Evolutionary conservation across 2,113 vertebrate species (phyloP), one percentile per base, ranked within the genome.

Genomic region (Oxyruncus cristatus): DNA sequence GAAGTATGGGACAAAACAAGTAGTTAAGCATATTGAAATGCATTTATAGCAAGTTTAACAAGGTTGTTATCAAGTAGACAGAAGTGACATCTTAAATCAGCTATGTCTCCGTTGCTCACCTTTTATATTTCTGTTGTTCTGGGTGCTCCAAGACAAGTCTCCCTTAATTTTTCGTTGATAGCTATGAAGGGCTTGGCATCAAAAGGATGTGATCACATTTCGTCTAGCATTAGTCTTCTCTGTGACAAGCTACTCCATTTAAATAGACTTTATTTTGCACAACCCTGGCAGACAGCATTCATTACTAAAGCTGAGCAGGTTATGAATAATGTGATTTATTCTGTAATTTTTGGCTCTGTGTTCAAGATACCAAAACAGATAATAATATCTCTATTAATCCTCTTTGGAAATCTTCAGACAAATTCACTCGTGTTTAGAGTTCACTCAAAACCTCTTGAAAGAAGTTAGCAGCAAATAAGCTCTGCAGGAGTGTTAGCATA

Each of bases 301-400:
- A 53, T 83, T 94, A 85, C 63, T 27, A 74, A 42, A 92, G 68
- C 76, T 0, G 2, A 88, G 47, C 16, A 74, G 92, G 72, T 93
- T 90, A 74, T 80, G 59, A 90, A 92, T 84, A 93, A 91, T 32
- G 72, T 81, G 92, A 96, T 93, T 93, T 96, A 94, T 78, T 85
- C 75, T 35, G 24, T 66, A 90, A 74, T 59, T 95, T 93, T 75
- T 86, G 59, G 52, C 61, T 32, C 68, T 88, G 83, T 68, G 39
- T 49, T 95, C 37, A 61, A 94, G 85, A 95, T 56, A 90, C 75
- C 75, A 88, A 88, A 84, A 80, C 72, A 95, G 72, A n/a, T 83
- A 93, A 93, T 61, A 63, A 47, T 32, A 65, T 68, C 47, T 84
- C 65, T 78, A 67, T 84, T 71, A 97, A 93, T 88, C 59, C 79